Evolutionary conservation across 2,888 invertebrate species (phyloP), one percentile per base, ranked within the genome.

Genomic region (Nephrotoma appendiculata): DNA sequence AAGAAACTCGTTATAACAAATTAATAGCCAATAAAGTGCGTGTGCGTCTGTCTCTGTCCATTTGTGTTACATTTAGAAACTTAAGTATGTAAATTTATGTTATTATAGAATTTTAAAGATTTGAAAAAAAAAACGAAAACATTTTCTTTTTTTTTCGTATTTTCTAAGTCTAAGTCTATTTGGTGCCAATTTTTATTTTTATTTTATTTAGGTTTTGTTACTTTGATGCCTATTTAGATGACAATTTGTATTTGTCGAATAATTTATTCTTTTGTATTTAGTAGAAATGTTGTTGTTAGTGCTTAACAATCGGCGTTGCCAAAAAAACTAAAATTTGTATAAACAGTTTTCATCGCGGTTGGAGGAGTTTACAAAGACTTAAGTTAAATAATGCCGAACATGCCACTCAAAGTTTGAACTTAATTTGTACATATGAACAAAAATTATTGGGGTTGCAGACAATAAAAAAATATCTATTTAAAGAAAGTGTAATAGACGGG

Each of bases 151-250:
- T 5, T 52, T 71, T 71, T 71, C 9, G 31, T 31, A 19, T 71
- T 6, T 71, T 71, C 19, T 71, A 71, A 31, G 71, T 11, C 31
- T 31, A 31, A 31, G 44, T 71, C 7, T 9, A 71, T 31, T 71
- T 71, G 9, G 31, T 71, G 71, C 71, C 71, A 71, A 71, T 31
- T 71, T 57, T 71, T 31, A 71, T 71, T 71, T 57, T 31, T 71
- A 71, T 71, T 71, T 71, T 85, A 85, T 85, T 43, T 85, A 85
- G 43, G 85, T 44, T 44, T 85, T 44, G 43, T 43, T 44, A 85
- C 85, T 85, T 85, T 85, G 85, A 85, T 86, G 86, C 86, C 86
- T 86, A 86, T 86, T 86, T 86, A 86, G 86, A 86, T 86, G 86
- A 86, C 86, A 86, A 86, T 85, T 85, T 85, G 43, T 44, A 43